Base-by-base conservation (phyloP, 2,888 invertebrate genomes). In the Syrista parreyssii region DNA sequence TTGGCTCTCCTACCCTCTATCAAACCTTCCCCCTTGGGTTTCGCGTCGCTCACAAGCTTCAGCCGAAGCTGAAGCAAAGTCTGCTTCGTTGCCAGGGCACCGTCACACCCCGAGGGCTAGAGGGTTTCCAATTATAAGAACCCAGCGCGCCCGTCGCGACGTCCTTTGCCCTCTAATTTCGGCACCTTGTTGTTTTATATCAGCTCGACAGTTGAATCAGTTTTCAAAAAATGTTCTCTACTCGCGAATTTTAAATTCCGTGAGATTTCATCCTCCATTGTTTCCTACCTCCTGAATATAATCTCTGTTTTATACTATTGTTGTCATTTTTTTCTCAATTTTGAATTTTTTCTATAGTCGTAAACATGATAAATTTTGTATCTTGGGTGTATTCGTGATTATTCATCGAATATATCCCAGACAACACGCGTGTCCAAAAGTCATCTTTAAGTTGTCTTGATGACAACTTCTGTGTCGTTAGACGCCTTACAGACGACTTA, bases 61-160 rank as follows among this genome's bases (percentile, higher is more conserved):
- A 83, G 79, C 77, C 78, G 76, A 77, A 68, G 75, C 71, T 73
- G 78, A 80, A 77, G 77, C 78, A 80, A 79, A 78, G 78, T 75
- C 79, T 79, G 79, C 81, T 83, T 77, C 80, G 83, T 85, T 85
- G 85, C 84, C 82, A 82, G 80, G 82, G 80, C 75, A 81, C 80
- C 81, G 84, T 86, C 84, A 82, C 86, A 86, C 82, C 82, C 82
- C 80, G 79, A 82, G 82, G 82, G 79, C 81, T 76, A 77, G 82
- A 81, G 77, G 82, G 83, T 81, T 81, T 85, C 82, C 85, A 87
- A 87, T 87, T 88, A 85, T 84, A 85, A 85, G 83, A 86, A 87
- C 81, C 80, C 81, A 77, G 78, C 78, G 68, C 81, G 79, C 55
- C 55, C 55, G 55, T 15, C 55, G 55, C 73, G 76, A 68, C 68